phyloP scores from a whole-genome alignment of 2,113 vertebrate genomes.

The Limnothrissa miodon region DNA sequence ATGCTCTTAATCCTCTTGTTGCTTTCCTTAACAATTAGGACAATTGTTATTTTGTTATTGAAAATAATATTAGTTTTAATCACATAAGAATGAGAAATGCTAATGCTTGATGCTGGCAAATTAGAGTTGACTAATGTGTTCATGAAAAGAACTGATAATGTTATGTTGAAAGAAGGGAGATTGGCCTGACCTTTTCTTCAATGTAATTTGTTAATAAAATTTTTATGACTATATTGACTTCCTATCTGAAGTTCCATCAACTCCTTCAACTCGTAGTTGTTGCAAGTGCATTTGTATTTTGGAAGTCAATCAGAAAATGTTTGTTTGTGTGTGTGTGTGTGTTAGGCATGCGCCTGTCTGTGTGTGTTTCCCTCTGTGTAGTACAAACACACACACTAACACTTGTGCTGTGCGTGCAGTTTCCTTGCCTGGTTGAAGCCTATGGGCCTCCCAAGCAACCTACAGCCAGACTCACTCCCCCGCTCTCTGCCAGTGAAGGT shows the following conservation, averaged over 20 bases:
- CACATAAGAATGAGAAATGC: slow-evolving; percentile 26
- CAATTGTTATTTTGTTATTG: slow-evolving; percentile 41
- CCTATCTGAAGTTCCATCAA: slow-evolving; percentile 45
- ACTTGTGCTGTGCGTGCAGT: slow-evolving; percentile 66
- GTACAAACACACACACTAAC: slow-evolving; percentile 54
- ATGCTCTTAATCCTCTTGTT: slow-evolving; percentile 50
- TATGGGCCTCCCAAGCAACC: slow-evolving; percentile 57
- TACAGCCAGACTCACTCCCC: slow-evolving; percentile 59
- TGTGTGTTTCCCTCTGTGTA: slow-evolving; percentile 38
- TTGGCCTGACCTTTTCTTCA: slow-evolving; percentile 41
- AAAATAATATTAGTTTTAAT: slow-evolving; percentile 46
- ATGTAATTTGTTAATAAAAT: slow-evolving; percentile 62
- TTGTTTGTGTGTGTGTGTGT: slow-evolving; percentile 30
- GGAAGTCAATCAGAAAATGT: not conserved
- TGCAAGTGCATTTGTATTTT: slow-evolving; percentile 24
- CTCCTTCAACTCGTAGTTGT: too few species aligned
- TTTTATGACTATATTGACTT: slow-evolving; percentile 73
- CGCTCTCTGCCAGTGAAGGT: slow-evolving; percentile 54
- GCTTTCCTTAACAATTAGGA: slow-evolving; percentile 43
- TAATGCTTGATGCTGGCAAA: slow-evolving; percentile 82
- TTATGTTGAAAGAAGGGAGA: slow-evolving; percentile 46
- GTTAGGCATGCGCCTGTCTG: slow-evolving; percentile 10
- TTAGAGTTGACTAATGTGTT: slow-evolving; percentile 71
- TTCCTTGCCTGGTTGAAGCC: slow-evolving; percentile 60
- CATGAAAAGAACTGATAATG: slow-evolving; percentile 45